These are phyloP conservation scores for Caenorhabditis afra DNA, from an alignment of 2,888 invertebrate species.

Conservation along the genomic window DNA sequence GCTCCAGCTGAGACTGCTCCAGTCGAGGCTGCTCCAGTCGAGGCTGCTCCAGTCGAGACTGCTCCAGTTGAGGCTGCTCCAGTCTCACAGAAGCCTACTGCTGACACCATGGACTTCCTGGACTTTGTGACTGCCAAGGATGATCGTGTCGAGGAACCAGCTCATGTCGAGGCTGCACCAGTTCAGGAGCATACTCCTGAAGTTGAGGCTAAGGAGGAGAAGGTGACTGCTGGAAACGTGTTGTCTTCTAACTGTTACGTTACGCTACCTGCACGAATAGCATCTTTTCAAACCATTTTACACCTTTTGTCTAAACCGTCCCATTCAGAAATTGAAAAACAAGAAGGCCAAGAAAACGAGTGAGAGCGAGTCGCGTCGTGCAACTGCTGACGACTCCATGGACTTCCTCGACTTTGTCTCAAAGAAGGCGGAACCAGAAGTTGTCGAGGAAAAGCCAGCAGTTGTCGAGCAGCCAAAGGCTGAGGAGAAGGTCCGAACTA, in stretches of 20 bases:
- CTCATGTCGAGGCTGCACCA: not conserved
- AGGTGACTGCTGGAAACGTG: conserved; percentile 38
- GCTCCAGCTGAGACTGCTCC: conserved; percentile 14
- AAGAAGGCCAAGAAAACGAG: conserved; percentile 56
- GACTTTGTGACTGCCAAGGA: conserved; percentile 49
- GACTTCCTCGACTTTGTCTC: conserved; percentile 45
- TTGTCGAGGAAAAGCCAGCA: conserved; percentile 21
- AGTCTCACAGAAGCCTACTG: conserved; percentile 27
- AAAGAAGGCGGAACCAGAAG: conserved; percentile 27
- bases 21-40: conserved; percentile 7
- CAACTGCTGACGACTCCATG: conserved; percentile 44
- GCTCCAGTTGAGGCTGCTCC: conserved; percentile 19
- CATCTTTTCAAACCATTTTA: not conserved
- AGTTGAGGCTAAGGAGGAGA: conserved; percentile 29
- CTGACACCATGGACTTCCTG: conserved; percentile 37
- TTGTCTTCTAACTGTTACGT: not conserved
- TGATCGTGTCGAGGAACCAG: conserved; percentile 1
- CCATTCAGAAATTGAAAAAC: conserved; percentile 52
- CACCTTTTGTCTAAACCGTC: conserved; percentile 21
- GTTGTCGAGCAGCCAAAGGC: conserved; percentile 19
- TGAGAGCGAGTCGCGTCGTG: conserved; percentile 41
- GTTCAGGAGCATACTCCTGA: conserved; percentile 17
- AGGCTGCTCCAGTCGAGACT: conserved; percentile 14
- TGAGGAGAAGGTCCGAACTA: conserved; percentile 40
- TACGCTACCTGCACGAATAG: conserved; percentile 16